Base-by-base conservation (phyloP, 2,113 vertebrate species). In the Eira barbara region DNA sequence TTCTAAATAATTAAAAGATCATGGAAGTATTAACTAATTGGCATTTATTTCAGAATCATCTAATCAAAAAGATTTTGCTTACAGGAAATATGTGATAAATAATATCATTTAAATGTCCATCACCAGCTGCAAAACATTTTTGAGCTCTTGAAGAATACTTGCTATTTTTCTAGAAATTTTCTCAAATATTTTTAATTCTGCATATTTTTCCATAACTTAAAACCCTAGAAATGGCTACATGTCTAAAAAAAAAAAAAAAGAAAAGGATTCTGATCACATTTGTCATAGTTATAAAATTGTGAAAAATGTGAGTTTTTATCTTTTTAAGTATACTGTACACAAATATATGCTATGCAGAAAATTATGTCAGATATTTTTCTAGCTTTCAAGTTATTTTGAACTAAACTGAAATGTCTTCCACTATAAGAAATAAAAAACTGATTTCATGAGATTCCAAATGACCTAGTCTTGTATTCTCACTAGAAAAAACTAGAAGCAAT, bases 1-100 rank as follows among this genome's bases (percentile, higher is more conserved):
- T 95, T 89, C 18, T 76, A 88, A 91, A 91, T 91, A 94, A 96
- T 96, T 93, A 91, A 94, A 88, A 90, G 17, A 42, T 71, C 47
- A 82, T 34, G 9, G 84, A 96, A 78, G 7, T 82, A 84, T 86
- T 78, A 78, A 80, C 25, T 85, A 96, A 59, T 31, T 97, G 71
- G 14, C 34, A 93, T 86, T 94, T 96, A 92, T 93, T 95, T 94
- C 34, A 83, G 36, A 91, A 93, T 86, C 55, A 89, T 1, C n/a
- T 93, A 88, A 69, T 71, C 71, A 89, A 92, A 85, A 21, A 91
- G 27, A 94, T 79, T 96, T 78, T 85, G 25, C 92, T 39, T 74
- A 14, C 12, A 93, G 73, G 71, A 88, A 96, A 93, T 79, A 95
- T 34, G 34, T 36, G 55, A 91, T 39, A 96, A 83, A 94, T 91